Evolutionary conservation across 2,888 invertebrate species (phyloP), one percentile per base, ranked within the genome.

Genomic region (Esperia sulphurella): DNA sequence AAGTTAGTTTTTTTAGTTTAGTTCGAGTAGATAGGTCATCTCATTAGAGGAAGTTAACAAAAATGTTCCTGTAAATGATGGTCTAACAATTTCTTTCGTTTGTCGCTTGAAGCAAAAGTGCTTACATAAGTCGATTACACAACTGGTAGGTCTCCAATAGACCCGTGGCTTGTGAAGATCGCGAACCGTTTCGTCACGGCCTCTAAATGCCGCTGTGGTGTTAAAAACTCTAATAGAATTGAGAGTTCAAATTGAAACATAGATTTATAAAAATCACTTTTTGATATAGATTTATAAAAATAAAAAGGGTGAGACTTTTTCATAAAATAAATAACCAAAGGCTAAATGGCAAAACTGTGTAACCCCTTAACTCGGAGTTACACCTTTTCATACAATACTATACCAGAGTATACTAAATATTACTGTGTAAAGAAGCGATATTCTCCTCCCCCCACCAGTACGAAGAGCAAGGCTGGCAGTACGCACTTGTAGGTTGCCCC

Each of bases 81-180:
- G 14, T 35, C 21, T n/a, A 35, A 29, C 49, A 51, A 45, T 51
- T 51, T 51, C 51, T 47, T 42, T 48, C 29, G 29, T n/a, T 48
- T 29, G 29, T n/a, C 29, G 43, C 13, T n/a, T 43, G 33, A 35
- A 35, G 40, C 30, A 41, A 46, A 43, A 14, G 39, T 12, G 38
- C n/a, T 52, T 53, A 41, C 53, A 41, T 46, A 48, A 53, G 14
- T n/a, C 28, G 10, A 39, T 53, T 53, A 42, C 53, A 44, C 43
- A 53, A 52, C 47, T 21, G 13, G 12, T 43, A 14, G 10, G 28
- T 41, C 28, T 42, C 42, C 14, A 44, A 38, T 43, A 40, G 30
- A 46, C 43, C 50, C 39, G 43, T 42, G 45, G 37, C 28, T 38
- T 46, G 49, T 31, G 49, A 49, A 49, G 50, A 14, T 38, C 39